Evolutionary conservation across 2,888 invertebrate species (phyloP), one percentile per base, ranked within the genome.

Genomic region (Cepaea hortensis): DNA sequence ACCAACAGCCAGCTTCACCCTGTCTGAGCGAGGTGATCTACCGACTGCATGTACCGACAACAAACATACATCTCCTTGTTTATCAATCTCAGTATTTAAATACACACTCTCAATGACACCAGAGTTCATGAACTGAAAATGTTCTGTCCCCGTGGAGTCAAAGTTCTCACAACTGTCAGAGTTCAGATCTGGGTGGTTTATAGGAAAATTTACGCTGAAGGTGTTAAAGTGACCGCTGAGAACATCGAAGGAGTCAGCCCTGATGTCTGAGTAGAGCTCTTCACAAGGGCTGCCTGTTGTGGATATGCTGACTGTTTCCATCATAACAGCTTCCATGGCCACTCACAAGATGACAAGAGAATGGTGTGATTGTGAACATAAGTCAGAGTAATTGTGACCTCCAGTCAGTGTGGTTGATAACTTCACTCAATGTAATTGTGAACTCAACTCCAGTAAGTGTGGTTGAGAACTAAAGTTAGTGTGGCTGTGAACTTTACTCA

Each of bases 231-330:
- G 23, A 68, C 62, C 23, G 23, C 50, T 20, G 15, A 79, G 84
- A 2, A 77, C 77, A 84, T 50, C 50, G n/a, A 77, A 76, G 20
- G 68, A 79, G 13, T n/a, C 50, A n/a, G 70, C 55, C 18, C 55
- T 68, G 18, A 85, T 79, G 23, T 70, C 70, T 48, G 50, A 77
- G 15, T 77, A 77, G 9, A 48, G 18, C 76, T 48, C 77, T 15
- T 46, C 48, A 68, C 23, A 5, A 6, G 46, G 65, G 20, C 55
- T 65, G 11, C 13, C 73, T 62, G n/a, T 11, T 62, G 68, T 72
- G 1, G 55, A 55, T 55, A 62, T 83, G 11, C 23, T 75, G n/a
- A 35, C 55, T 68, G 50, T 46, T 46, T 83, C 83, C 50, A 62
- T 73, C 55, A 83, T 48, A 9, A 46, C 23, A 3, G 23, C 13